Base-by-base conservation (phyloP, 2,113 vertebrate species). In the Australoheros scitulus region DNA sequence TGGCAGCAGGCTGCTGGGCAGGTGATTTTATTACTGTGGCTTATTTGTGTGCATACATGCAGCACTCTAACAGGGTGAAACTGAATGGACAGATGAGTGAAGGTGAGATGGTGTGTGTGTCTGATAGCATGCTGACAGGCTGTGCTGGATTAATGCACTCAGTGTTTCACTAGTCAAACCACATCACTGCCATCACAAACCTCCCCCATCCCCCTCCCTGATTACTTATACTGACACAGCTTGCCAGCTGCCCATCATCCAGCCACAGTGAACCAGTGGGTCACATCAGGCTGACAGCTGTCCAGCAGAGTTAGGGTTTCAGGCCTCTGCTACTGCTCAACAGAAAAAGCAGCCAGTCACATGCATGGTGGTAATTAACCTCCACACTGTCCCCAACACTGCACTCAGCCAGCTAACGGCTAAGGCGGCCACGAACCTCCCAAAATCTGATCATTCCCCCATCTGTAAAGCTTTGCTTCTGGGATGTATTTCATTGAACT, bases 121-220 rank as follows among this genome's bases (percentile, higher is more conserved):
- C 4, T 20, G 50, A 47, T 47, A 20, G 7, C 80, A 64, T 63
- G 78, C 83, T 80, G 85, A 89, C 91, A 87, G 68, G 89, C 29
- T 17, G 55, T 58, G 22, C 70, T 80, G 91, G 87, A 86, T 89
- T 89, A 91, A 87, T 84, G 82, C 79, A 87, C 80, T 88, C 52
- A 75, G 76, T 76, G 74, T 83, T 83, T 61, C 78, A 75, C 87
- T 85, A 84, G 89, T 89, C 77, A 82, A 56, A 72, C 83, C 79
- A 58, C 81, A 87, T 87, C 76, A 79, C 68, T 36, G 64, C 85
- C 38, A 76, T 58, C 79, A 68, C 55, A 55, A 82, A 74, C 34
- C 43, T 32, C 34, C 36, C 14, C 29, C 11, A 34, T 29, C 63
- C 32, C 32, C 65, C 61, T 17, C 65, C 74, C 56, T 82, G 58